Conservation (phyloP, 2,888 invertebrate genomes). For the Eulithis testata region DNA sequence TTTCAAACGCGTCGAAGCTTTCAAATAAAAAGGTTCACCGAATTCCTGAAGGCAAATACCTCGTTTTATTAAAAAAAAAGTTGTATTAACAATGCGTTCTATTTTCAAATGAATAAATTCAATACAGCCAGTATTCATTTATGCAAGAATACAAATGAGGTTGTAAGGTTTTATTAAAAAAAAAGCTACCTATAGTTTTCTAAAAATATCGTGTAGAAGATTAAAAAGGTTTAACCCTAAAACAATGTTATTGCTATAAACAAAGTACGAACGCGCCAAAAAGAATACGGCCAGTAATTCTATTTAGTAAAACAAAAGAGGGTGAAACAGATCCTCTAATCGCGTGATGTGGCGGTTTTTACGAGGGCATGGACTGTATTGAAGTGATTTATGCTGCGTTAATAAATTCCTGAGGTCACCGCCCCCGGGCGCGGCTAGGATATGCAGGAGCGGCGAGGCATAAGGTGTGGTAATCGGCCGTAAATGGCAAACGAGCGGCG, state of each 20-base stretch:
- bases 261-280: slow-evolving; percentile 4
- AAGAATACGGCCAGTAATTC: slow-evolving; percentile 42
- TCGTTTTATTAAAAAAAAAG: slow-evolving; percentile 32
- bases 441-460: slow-evolving; percentile 53
- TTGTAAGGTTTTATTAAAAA: background rate
- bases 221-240: background rate
- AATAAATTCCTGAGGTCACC: slow-evolving; percentile 73
- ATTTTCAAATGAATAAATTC: slow-evolving; percentile 18
- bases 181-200: background rate
- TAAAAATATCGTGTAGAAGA: background rate
- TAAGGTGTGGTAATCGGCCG: slow-evolving; percentile 52
- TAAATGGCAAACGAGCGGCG: slow-evolving; percentile 23
- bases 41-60: slow-evolving; percentile 29
- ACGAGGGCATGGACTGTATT: slow-evolving; percentile 54
- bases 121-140: slow-evolving; percentile 11
- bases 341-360: slow-evolving; percentile 58
- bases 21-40: slow-evolving; percentile 32
- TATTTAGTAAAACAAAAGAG: slow-evolving; percentile 55
- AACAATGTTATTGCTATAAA: background rate
- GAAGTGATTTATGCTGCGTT: slow-evolving; percentile 64
- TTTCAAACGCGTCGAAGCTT: slow-evolving; percentile 31
- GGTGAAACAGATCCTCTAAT: slow-evolving; percentile 58
- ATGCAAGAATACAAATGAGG: slow-evolving; percentile 13
- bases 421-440: slow-evolving; percentile 56
- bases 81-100: slow-evolving; percentile 28